Evolutionary conservation across 2,888 invertebrate genomes (phyloP).

Genomic region (Gari tellinella): DNA sequence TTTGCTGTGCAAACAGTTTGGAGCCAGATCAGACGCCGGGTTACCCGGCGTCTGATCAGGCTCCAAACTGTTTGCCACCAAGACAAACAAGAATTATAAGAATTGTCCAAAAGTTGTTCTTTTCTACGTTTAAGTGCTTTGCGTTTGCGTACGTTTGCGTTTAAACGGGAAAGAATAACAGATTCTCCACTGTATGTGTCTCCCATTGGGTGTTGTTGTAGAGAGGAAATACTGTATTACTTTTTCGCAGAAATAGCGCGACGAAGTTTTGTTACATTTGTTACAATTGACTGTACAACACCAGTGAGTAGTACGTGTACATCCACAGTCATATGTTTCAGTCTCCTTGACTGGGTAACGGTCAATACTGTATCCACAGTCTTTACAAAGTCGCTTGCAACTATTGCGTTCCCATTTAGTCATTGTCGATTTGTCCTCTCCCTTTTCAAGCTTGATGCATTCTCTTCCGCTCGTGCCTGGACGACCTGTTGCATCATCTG

Average conservation of each 20-base stretch:
- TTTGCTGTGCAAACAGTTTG: too few relatives aligned
- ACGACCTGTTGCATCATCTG: conserved; percentile 82
- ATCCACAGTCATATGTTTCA: conserved; percentile 86
- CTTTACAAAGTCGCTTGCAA: conserved; percentile 86
- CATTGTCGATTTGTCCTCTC: conserved; percentile 64
- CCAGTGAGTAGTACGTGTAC: conserved; percentile 87
- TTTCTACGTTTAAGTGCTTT: too few relatives aligned
- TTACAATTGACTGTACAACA: conserved; percentile 87
- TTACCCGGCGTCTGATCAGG: too few relatives aligned
- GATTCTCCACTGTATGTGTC: too few relatives aligned
- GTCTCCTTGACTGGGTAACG: conserved; percentile 73
- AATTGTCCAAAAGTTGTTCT: too few relatives aligned
- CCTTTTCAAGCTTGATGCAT: conserved; percentile 85
- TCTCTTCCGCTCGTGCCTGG: conserved; percentile 86
- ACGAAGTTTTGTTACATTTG: conserved; percentile 85
- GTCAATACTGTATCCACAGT: conserved; percentile 86
- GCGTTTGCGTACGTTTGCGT: too few relatives aligned
- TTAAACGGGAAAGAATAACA: too few relatives aligned
- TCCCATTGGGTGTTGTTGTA: too few relatives aligned
- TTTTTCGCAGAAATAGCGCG: conserved; percentile 67
- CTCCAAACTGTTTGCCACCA: too few relatives aligned
- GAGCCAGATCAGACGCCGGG: too few relatives aligned
- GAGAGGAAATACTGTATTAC: too few relatives aligned
- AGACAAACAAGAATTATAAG: too few relatives aligned
- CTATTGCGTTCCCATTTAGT: conserved; percentile 85